Base-by-base conservation (phyloP, 2,113 vertebrate genomes). In the Dunckerocampus dactyliophorus region DNA sequence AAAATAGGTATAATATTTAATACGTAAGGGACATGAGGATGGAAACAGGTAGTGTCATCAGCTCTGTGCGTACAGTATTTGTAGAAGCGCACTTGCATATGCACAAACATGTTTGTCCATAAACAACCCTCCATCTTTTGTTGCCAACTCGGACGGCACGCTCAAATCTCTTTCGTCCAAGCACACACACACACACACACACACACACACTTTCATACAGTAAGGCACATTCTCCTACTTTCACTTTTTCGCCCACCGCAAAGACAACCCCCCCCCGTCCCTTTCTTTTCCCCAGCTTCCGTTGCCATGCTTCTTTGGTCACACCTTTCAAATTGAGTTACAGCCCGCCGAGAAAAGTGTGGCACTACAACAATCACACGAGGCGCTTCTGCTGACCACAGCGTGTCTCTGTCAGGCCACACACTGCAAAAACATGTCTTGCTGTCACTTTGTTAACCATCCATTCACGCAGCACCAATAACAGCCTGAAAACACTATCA, bases 71-170 rank as follows among this genome's bases (percentile, higher is more conserved):
- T 69, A 71, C 59, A 43, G 69, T 64, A 20, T 42, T 31, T 56
- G 34, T 19, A 15, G 4, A 52, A 61, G 34, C 60, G 59, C 63
- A 71, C 60, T 68, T 54, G 34, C 22, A 17, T 64, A 67, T 69
- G 67, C 80, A 62, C 71, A 69, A 51, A 62, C 55, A 56, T 54
- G 47, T 65, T 54, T 53, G 45, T 59, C 63, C 52, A 78, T 78
- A 73, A 81, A 83, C 67, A 80, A 78, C 65, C 61, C 69, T 82
- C 85, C 84, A 84, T 86, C 84, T 89, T 82, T n/a, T n/a, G n/a
- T n/a, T 81, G 77, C 63, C 67, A 75, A 79, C 71, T 67, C 65
- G 47, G 59, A 82, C 63, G 66, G 66, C 62, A 67, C 77, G 74
- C 47, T 67, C 65, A 78, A 73, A 74, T 74, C 74, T 63, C 63